Evolutionary conservation across 2,113 vertebrate genomes (phyloP).

Genomic region (Rhipidura dahli): DNA sequence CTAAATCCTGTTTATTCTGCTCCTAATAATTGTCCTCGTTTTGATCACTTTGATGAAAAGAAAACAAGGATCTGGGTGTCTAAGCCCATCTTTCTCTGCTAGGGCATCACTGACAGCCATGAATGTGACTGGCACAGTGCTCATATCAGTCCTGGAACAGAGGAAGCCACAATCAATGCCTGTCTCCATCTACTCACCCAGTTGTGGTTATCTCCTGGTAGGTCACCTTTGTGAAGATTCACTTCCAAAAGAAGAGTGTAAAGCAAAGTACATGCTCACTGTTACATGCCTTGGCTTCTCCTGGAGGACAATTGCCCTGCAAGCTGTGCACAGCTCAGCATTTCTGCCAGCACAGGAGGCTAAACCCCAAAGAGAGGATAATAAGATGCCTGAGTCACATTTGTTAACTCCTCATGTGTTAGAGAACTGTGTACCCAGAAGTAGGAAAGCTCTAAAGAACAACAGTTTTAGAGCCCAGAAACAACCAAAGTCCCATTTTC

Average conservation of each 20-base stretch:
- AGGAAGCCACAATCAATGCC: not conserved
- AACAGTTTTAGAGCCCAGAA: not conserved
- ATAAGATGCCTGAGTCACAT: rapidly evolving
- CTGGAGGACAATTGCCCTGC: not conserved
- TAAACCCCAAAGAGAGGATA: not conserved
- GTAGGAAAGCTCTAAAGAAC: not conserved
- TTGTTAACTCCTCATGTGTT: not conserved
- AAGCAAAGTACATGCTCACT: not conserved
- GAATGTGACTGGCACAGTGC: not conserved
- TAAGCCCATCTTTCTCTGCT: not conserved
- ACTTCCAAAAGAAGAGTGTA: not conserved
- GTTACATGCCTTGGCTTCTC: not conserved
- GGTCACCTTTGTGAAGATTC: not conserved
- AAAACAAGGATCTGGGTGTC: not conserved
- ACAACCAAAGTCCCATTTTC: not conserved
- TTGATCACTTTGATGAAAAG: not conserved
- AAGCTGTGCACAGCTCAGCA: not conserved
- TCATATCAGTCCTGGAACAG: not conserved
- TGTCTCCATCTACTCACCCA: no score
- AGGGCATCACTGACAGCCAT: not conserved
- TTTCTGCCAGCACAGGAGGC: not conserved
- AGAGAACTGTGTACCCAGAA: not conserved
- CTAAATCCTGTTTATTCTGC: not conserved
- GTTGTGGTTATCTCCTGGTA: not conserved
- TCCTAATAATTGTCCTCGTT: not conserved